These are phyloP conservation scores for Synchiropus splendidus DNA, from an alignment of 2,113 vertebrate genomes.

Conservation along the genomic window DNA sequence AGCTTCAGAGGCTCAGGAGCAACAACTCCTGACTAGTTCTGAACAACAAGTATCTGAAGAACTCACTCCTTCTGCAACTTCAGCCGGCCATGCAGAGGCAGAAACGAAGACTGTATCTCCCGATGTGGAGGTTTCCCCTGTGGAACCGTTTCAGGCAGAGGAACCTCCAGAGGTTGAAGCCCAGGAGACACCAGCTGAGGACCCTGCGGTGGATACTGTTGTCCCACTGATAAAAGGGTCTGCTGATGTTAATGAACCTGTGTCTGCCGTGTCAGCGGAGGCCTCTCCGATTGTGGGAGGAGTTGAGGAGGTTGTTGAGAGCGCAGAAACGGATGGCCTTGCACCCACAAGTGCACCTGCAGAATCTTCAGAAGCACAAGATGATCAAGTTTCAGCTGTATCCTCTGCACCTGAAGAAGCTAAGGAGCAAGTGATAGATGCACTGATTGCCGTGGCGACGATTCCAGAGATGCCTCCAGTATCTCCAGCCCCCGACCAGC, in stretches of 20 bases:
- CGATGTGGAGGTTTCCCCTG: conserved; percentile 6
- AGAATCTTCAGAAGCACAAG: conserved; percentile 3
- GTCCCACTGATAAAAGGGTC: too few relatives aligned
- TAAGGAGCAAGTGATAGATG: conserved; percentile 17
- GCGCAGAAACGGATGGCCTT: too few relatives aligned
- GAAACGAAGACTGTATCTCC: background rate
- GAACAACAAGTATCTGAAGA: conserved; percentile 22
- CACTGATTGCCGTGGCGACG: conserved; percentile 40
- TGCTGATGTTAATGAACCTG: too few relatives aligned
- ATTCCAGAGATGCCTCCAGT: conserved; percentile 33
- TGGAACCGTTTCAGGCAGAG: conserved; percentile 16
- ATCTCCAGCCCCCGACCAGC: conserved; percentile 5
- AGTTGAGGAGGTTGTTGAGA: too few relatives aligned
- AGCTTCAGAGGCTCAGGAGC: conserved; percentile 37
- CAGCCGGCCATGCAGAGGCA: background rate
- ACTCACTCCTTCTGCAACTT: background rate
- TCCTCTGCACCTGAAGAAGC: conserved; percentile 1
- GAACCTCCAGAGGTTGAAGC: conserved; percentile 15
- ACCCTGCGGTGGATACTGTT: conserved; percentile 1
- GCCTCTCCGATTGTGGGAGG: background rate
- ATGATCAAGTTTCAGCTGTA: conserved; percentile 2
- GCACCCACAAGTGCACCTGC: too few relatives aligned
- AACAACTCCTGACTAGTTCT: conserved; percentile 28
- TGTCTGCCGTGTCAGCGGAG: background rate
- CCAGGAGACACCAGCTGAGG: conserved; percentile 9